Conservation (phyloP, 2,113 vertebrate genomes). For the Myanophis thanlyinensis region DNA sequence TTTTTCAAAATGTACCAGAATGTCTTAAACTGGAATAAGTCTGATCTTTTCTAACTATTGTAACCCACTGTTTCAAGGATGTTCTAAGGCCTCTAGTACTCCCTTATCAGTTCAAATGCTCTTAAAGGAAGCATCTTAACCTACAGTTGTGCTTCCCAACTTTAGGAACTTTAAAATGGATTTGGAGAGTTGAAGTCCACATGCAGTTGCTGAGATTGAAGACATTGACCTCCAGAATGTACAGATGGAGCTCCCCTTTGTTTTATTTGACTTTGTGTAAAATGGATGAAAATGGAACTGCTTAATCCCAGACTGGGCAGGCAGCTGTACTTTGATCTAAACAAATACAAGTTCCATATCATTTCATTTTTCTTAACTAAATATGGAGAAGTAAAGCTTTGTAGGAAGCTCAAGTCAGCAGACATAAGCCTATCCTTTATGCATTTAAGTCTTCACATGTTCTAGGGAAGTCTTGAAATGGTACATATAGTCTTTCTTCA, state of each 20-base stretch:
- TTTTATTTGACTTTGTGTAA: background rate
- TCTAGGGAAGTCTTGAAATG: background rate
- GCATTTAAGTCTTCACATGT: background rate
- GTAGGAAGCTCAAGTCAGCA: background rate
- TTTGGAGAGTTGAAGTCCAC: background rate
- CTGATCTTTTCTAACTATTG: background rate
- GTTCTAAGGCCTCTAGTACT: background rate
- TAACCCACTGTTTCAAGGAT: background rate
- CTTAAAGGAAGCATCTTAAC: background rate
- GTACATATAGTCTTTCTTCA: background rate
- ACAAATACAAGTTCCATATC: background rate
- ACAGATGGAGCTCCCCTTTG: background rate
- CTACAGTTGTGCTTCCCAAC: background rate
- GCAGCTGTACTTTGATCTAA: background rate
- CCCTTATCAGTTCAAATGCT: background rate
- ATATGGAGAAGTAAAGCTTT: background rate
- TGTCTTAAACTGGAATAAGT: background rate
- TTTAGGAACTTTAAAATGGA: background rate
- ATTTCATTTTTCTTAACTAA: background rate
- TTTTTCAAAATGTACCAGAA: background rate
- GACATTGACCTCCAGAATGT: background rate
- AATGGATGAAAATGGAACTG: background rate
- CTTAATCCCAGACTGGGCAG: no score
- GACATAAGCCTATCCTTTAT: background rate
- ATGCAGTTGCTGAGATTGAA: background rate